Conservation (phyloP, 2,113 vertebrate species). For the Kryptolebias marmoratus region DNA sequence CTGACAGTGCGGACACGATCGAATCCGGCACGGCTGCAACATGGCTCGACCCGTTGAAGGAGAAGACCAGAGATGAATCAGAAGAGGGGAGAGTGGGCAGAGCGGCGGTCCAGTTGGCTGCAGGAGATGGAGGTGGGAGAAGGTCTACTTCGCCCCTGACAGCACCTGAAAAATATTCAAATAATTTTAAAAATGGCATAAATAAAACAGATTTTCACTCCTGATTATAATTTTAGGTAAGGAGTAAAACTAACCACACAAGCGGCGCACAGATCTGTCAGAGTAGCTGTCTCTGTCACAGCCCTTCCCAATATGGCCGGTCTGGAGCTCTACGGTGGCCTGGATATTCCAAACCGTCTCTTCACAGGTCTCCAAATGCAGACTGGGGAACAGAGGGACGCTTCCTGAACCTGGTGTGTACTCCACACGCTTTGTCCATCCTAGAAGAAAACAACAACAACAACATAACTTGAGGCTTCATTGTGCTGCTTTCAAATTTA, state of each 20-base stretch:
- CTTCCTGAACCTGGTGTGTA: constrained; percentile 92
- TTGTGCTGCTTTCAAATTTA: not conserved
- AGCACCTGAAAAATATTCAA: constrained; percentile 81
- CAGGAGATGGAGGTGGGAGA: constrained; percentile 89
- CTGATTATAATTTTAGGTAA: too few relatives aligned
- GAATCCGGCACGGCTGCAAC: constrained; percentile 89
- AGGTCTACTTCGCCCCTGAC: constrained; percentile 94
- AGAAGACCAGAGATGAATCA: constrained; percentile 96
- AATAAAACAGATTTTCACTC: not conserved
- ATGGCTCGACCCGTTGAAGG: constrained; percentile 94
- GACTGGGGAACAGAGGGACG: constrained; percentile 91
- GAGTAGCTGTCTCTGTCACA: constrained; percentile 98
- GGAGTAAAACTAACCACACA: constrained; percentile 85
- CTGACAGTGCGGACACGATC: constrained; percentile 73
- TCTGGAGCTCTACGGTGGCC: constrained; percentile 96
- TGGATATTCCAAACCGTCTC: constrained; percentile 97
- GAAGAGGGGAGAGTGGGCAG: constrained; percentile 95
- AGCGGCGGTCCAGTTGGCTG: constrained; percentile 91
- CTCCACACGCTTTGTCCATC: constrained; percentile 96
- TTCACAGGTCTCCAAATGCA: constrained; percentile 96
- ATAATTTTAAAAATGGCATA: not conserved
- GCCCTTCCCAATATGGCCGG: constrained; percentile 96
- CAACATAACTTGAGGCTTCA: not conserved
- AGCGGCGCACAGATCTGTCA: constrained; percentile 91
- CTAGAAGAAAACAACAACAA: constrained; percentile 66